A percentile compares a stretch with the other conserved stretches of the same genome.
Conservation (phyloP, 2,888 invertebrate genomes). For the Ferrisia virgata region DNA sequence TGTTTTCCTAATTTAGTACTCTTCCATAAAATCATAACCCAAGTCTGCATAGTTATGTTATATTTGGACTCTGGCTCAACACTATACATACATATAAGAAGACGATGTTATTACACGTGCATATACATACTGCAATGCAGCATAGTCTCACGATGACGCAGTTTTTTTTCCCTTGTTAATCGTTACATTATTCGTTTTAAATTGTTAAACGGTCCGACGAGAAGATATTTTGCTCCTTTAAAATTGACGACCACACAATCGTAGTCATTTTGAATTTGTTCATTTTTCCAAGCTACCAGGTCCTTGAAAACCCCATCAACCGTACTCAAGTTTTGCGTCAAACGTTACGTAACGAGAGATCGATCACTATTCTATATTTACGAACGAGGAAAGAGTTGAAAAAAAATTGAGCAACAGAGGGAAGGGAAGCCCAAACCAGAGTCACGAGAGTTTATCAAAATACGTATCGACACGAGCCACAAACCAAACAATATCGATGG, state of each 20-base stretch:
- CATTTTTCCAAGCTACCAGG: not conserved
- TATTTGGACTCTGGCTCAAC: no score
- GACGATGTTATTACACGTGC: not conserved
- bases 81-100: no score
- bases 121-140: no score
- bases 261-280: not conserved
- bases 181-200: no score
- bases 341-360: not conserved
- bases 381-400: not conserved
- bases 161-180: not conserved
- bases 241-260: not conserved
- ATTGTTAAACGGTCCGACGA: no score
- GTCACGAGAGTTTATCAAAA: not conserved
- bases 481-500: not conserved
- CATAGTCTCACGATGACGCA: not conserved
- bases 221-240: no score
- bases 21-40: no score
- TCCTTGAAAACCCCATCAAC: not conserved
- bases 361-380: not conserved
- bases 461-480: not conserved
- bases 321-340: not conserved
- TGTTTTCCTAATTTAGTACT: not conserved
- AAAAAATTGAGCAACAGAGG: not conserved
- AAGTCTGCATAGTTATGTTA: not conserved
- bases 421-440: no score